Evolutionary conservation across 2,888 invertebrate genomes (phyloP).

Genomic region (Nemurella pictetii): DNA sequence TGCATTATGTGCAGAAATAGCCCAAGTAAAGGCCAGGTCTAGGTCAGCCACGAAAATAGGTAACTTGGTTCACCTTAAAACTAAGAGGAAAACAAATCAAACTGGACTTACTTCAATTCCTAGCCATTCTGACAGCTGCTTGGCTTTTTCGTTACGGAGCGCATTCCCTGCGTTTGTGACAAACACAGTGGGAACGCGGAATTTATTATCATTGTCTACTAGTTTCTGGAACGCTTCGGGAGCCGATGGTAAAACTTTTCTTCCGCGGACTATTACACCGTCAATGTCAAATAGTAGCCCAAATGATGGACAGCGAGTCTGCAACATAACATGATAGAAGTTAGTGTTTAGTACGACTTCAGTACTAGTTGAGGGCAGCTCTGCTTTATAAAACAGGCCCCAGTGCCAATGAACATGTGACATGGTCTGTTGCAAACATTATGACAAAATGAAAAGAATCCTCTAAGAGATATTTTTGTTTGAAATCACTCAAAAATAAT

Average conservation of each 20-base stretch:
- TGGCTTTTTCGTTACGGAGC: slow-evolving; percentile 60
- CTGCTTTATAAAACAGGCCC: background rate
- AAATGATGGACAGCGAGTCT: slow-evolving; percentile 52
- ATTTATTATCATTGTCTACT: slow-evolving; percentile 57
- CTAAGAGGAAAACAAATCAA: slow-evolving; percentile 27
- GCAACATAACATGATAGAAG: slow-evolving; percentile 19
- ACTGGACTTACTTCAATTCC: slow-evolving; percentile 54
- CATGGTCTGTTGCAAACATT: background rate
- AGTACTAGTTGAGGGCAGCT: background rate
- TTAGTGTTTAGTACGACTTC: background rate
- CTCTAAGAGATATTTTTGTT: background rate
- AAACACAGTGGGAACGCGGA: slow-evolving; percentile 63
- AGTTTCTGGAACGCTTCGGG: slow-evolving; percentile 60
- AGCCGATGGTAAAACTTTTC: slow-evolving; percentile 60
- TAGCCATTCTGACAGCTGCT: slow-evolving; percentile 61
- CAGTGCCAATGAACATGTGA: background rate
- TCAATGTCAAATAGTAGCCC: slow-evolving; percentile 70
- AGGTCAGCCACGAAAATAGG: slow-evolving; percentile 2
- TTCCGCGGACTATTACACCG: slow-evolving; percentile 66
- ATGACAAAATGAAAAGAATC: background rate
- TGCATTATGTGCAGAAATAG: background rate
- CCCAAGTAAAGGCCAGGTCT: background rate
- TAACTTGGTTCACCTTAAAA: background rate
- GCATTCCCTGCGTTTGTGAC: slow-evolving; percentile 69
- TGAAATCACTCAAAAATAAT: background rate